Percentiles rank a stretch among this genome's conserved stretches.
phyloP scores from a whole-genome alignment of 2,888 invertebrate species.

The Andrena praecox region DNA sequence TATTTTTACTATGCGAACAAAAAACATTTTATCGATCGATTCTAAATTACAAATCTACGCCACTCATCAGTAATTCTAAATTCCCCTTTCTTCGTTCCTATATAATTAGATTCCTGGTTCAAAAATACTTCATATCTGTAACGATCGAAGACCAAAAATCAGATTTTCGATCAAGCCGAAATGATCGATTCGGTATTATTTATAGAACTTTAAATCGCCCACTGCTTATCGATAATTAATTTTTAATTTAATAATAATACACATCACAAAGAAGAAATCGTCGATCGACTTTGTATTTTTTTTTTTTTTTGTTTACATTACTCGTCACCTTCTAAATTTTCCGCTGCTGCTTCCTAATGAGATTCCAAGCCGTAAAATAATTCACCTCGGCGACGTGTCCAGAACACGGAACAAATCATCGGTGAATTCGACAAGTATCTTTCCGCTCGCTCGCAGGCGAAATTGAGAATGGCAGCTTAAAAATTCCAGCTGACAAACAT shows the following conservation, averaged over 20 bases:
- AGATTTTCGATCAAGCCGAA: not conserved
- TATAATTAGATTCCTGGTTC: not conserved
- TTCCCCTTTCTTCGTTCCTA: too few species aligned
- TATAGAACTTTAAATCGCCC: too few species aligned
- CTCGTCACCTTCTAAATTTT: too few species aligned
- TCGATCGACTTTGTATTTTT: too few species aligned
- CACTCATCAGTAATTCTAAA: not conserved
- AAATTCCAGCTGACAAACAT: not conserved
- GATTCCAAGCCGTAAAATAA: not conserved
- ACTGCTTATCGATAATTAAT: too few species aligned
- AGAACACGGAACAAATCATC: not conserved
- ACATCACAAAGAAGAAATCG: too few species aligned
- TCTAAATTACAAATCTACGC: too few species aligned
- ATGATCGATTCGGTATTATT: not conserved
- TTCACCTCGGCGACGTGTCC: not conserved
- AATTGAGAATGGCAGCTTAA: not conserved
- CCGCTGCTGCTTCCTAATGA: too few species aligned
- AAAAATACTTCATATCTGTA: not conserved
- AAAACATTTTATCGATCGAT: too few species aligned
- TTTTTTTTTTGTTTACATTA: too few species aligned
- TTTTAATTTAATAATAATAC: too few species aligned
- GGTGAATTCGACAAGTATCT: not conserved
- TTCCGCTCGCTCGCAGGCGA: not conserved
- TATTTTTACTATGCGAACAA: too few species aligned
- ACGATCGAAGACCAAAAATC: not conserved